phyloP scores from a whole-genome alignment of 2,797 vertebrate genomes.

The Limosa lapponica region DNA sequence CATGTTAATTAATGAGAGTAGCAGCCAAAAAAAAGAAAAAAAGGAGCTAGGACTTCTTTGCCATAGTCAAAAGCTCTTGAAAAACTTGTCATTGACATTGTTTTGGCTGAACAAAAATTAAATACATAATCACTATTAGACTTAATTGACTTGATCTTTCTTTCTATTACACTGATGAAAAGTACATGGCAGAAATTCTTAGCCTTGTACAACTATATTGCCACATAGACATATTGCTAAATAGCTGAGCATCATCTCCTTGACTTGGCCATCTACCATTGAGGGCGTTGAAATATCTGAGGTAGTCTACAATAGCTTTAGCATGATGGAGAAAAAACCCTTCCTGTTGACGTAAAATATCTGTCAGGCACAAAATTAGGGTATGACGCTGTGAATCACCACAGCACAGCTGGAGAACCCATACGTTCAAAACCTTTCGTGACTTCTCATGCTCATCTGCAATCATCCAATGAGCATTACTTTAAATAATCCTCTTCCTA shows the following conservation, averaged over 20 bases:
- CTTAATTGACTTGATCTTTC: slow-evolving; percentile 37
- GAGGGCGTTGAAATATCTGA: neutral
- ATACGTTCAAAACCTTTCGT: neutral
- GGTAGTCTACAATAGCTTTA: neutral
- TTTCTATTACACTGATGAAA: slow-evolving; percentile 21
- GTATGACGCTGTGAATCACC: neutral
- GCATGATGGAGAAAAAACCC: neutral
- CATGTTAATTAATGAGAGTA: neutral
- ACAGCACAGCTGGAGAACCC: neutral
- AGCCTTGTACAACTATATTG: neutral
- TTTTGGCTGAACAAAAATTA: slow-evolving; percentile 50
- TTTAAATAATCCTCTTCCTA: neutral
- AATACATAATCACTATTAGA: slow-evolving; percentile 11
- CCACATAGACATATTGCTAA: slow-evolving; percentile 1
- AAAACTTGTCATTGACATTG: slow-evolving; percentile 40
- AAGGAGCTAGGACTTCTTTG: neutral
- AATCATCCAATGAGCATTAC: neutral
- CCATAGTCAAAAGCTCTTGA: slow-evolving; percentile 30
- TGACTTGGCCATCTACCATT: neutral
- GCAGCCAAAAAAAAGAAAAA: neutral
- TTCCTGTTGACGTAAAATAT: slow-evolving; percentile 25
- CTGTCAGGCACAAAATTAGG: neutral
- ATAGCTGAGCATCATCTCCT: neutral
- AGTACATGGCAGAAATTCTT: slow-evolving; percentile 24
- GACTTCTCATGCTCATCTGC: neutral